Evolutionary conservation across 2,797 vertebrate species (phyloP), one percentile per base, ranked within the genome.

Genomic region (Sebastes hopkinsi): DNA sequence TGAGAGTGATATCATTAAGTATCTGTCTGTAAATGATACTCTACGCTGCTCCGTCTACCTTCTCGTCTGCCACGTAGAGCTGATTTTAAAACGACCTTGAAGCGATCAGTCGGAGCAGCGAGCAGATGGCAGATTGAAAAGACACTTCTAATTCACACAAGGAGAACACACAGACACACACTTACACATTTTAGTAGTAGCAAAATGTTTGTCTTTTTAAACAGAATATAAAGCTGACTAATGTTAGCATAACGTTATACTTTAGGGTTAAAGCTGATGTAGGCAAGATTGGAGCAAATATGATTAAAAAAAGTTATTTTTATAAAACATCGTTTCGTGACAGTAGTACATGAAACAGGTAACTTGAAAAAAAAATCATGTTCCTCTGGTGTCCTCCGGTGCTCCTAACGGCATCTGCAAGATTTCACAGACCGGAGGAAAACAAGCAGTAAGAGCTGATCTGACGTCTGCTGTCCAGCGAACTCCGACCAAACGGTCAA

Each of bases 61-160:
- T 4, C 38, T 61, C 9, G 1, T 14, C 27, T 50, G 7, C 25
- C 55, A 72, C 9, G 23, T 14, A 0, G 23, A 61, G 58, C n/a
- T 8, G 68, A 59, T 58, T 5, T n/a, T 4, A 42, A 69, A 70
- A 77, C 3, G 11, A 69, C 76, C 6, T 22, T 71, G 52, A 75
- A 62, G 59, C 10, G 18, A 61, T 61, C 72, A n/a, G 50, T 38
- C 27, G 3, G 14, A 68, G 67, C 20, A 38, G 77, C 3, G 55
- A 77, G 76, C 80, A 83, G 77, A 82, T 77, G 72, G 54, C 69
- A 74, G 77, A 72, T 80, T 69, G 12, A 61, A 86, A 76, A 62
- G 25, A 50, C 58, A 80, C 56, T 82, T 79, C 54, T 74, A 36
- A 46, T 79, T 76, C 46, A 79, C 62, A 79, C 52, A 55, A 22